Percentiles rank a stretch among this genome's conserved stretches.
phyloP scores from a whole-genome alignment of 1,140 invertebrate genomes.

The Aphelinus atriplicis region DNA sequence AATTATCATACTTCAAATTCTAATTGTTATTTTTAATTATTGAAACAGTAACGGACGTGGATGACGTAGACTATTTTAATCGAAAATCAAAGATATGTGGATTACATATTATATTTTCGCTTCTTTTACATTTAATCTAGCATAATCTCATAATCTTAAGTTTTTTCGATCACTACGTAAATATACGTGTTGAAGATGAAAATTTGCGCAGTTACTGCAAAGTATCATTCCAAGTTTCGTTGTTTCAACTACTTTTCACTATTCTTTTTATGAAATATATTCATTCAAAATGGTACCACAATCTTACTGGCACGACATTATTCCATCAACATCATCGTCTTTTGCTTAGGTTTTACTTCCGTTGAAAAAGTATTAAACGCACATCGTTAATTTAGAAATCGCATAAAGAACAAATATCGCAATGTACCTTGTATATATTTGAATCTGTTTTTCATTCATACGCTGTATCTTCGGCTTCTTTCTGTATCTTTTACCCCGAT shows the following conservation, averaged over 20 bases:
- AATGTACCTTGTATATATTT: slow-evolving; percentile 29
- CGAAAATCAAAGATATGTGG: slow-evolving; percentile 13
- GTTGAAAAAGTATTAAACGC: slow-evolving; percentile 60
- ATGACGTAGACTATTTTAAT: slow-evolving; percentile 9
- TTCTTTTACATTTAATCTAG: slow-evolving; percentile 3
- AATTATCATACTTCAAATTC: too few relatives aligned
- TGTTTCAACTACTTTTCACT: slow-evolving; percentile 33
- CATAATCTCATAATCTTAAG: too few relatives aligned
- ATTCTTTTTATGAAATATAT: slow-evolving; percentile 24
- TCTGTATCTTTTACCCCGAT: neutral
- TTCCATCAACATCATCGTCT: slow-evolving; percentile 30
- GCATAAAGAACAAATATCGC: slow-evolving; percentile 52
- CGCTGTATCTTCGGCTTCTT: neutral
- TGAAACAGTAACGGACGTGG: slow-evolving; percentile 20
- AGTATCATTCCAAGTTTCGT: slow-evolving; percentile 34
- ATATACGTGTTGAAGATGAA: slow-evolving; percentile 22
- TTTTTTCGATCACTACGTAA: neutral
- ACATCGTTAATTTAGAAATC: slow-evolving; percentile 51
- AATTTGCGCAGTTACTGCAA: slow-evolving; percentile 23
- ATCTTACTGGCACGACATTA: slow-evolving; percentile 26
- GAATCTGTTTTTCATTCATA: slow-evolving; percentile 25
- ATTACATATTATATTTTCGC: slow-evolving; percentile 16
- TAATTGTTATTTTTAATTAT: slow-evolving; percentile 8
- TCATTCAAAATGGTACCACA: slow-evolving; percentile 34
- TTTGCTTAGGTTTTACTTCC: slow-evolving; percentile 27